Evolutionary conservation across 2,113 vertebrate species (phyloP), one percentile per base, ranked within the genome.

Genomic region (Dromiciops gliroides): DNA sequence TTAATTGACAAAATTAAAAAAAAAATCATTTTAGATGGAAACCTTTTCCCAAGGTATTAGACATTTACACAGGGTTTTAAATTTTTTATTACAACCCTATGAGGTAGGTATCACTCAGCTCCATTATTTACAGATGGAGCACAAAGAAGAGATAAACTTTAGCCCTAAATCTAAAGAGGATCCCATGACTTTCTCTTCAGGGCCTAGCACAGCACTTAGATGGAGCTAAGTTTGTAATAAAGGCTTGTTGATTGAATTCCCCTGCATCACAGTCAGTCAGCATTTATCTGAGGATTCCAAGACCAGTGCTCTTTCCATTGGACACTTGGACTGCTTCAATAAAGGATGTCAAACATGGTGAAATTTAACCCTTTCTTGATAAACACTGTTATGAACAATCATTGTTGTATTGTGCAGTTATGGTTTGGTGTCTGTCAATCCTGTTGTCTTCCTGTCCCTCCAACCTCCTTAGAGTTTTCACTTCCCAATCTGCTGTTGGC

Each of bases 61-160:
- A 12, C 19, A 51, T 51, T 51, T 51, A 51, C 51, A 51, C 3
- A 51, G 51, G 16, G 51, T 14, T 19, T 51, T 51, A 16, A 14
- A 51, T 51, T 51, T 51, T 53, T 51, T 48, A 88, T 6, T 23
- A 23, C 50, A 91, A 91, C 31, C 48, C 53, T 52, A 5, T 67
- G 94, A 96, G 22, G 48, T 91, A 89, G 50, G 16, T 51, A 51
- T 16, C 49, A 50, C 60, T 75, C 23, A 90, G 9, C 25, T 24
- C 10, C 24, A 50, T 60, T 95, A 83, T 89, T 52, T 44, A 51
- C 75, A 89, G 24, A 31, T 67, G 8, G n/a, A 92, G 92, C 19
- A 44, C 60, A n/a, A 94, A 50, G 53, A 50, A 50, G 91, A 60
- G 44, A 90, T 93, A 50, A 49, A 92, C 90, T 90, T 53, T 53